A percentile compares a stretch with the other conserved stretches of the same genome.
Evolutionary conservation across 2,888 invertebrate species (phyloP).

Genomic region (Adelognathus sp.): DNA sequence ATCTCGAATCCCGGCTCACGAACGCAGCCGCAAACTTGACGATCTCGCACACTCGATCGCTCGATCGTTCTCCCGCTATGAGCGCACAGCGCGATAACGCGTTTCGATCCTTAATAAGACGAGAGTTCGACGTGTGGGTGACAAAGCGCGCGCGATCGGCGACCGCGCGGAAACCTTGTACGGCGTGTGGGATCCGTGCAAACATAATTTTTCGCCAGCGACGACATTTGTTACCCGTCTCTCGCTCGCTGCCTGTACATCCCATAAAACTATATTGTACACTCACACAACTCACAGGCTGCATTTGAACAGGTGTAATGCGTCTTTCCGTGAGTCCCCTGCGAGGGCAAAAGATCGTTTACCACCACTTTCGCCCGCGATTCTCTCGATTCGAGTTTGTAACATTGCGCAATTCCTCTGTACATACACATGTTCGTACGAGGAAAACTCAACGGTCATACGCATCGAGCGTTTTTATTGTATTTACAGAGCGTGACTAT

Average conservation of each 20-base stretch:
- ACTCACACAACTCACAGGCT: slow-evolving; percentile 35
- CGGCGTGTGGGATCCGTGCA: slow-evolving; percentile 53
- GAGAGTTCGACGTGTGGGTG: slow-evolving; percentile 67
- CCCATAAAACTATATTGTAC: not conserved
- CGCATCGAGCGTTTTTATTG: not conserved
- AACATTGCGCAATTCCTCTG: not conserved
- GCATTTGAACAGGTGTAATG: slow-evolving; percentile 70
- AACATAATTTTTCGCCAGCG: slow-evolving; percentile 52
- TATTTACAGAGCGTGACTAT: not conserved
- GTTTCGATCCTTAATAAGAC: slow-evolving; percentile 64
- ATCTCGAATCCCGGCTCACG: slow-evolving; percentile 47
- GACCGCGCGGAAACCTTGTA: slow-evolving; percentile 59
- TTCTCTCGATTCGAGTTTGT: not conserved
- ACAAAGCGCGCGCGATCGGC: slow-evolving; percentile 53
- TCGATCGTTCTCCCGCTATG: slow-evolving; percentile 31
- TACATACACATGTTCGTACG: not conserved
- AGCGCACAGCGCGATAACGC: slow-evolving; percentile 58
- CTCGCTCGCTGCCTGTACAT: slow-evolving; percentile 2
- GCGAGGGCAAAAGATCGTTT: not conserved
- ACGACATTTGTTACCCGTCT: slow-evolving; percentile 39
- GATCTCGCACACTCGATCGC: slow-evolving; percentile 30
- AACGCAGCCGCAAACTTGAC: slow-evolving; percentile 25
- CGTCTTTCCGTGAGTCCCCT: slow-evolving; percentile 30
- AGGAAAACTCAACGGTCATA: not conserved
- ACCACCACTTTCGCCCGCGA: not conserved